These are phyloP conservation scores for Proales similis DNA, from an alignment of 1,140 invertebrate species.

Conservation along the genomic window DNA sequence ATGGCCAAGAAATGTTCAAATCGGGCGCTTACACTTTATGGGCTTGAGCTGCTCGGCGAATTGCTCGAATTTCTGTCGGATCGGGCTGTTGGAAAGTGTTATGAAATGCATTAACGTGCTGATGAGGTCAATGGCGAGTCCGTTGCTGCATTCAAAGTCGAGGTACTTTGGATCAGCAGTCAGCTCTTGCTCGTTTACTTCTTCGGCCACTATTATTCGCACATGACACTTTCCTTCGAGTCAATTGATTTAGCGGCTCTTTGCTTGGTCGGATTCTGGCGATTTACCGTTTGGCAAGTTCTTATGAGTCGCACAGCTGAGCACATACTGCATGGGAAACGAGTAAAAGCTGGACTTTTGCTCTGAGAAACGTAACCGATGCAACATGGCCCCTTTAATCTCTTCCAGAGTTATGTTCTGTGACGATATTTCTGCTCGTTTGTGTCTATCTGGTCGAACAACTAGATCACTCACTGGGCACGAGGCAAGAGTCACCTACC, in stretches of 20 bases:
- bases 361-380: neutral
- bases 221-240: neutral
- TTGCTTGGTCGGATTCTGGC: neutral
- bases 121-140: neutral
- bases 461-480: too few relatives aligned
- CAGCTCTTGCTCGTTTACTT: neutral
- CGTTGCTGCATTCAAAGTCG: constrained; percentile 17
- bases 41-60: too few relatives aligned
- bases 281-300: constrained; percentile 21
- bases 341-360: constrained; percentile 18
- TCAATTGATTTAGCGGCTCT: neutral
- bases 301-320: neutral
- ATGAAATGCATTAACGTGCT: constrained; percentile 6
- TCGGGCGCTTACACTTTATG: too few relatives aligned
- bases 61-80: neutral
- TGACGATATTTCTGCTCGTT: constrained; percentile 1
- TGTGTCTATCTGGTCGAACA: too few relatives aligned
- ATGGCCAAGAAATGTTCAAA: too few relatives aligned
- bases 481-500: neutral
- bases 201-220: constrained; percentile 29
- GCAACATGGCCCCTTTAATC: neutral
- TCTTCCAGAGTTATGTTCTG: constrained; percentile 18
- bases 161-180: neutral
- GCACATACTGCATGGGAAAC: constrained; percentile 15
- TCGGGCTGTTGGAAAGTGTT: constrained; percentile 13